Conservation (phyloP, 1,140 invertebrate genomes). For the Holotrichia oblita region DNA sequence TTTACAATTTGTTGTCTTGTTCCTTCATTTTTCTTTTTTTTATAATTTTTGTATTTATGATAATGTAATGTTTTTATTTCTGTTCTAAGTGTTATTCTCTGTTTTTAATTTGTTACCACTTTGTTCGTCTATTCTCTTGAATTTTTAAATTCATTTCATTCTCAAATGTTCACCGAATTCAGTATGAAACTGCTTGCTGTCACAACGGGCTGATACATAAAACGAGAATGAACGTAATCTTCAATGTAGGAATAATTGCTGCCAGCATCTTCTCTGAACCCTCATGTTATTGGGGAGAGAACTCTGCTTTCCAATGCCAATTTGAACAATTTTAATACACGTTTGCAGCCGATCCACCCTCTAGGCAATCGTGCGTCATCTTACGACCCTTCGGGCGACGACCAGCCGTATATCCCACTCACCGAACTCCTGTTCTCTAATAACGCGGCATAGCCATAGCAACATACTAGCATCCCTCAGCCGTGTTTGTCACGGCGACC, state of each 20-base stretch:
- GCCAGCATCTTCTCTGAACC: conserved; percentile 7
- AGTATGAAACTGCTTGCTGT: too few species aligned
- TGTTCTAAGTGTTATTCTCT: neutral
- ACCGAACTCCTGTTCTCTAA: neutral
- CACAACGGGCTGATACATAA: too few species aligned
- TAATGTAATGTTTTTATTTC: too few species aligned
- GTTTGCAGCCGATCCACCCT: neutral
- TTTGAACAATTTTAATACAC: conserved; percentile 32
- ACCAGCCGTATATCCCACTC: neutral
- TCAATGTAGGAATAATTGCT: conserved; percentile 18
- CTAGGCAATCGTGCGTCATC: conserved; percentile 6
- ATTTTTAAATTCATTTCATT: too few species aligned
- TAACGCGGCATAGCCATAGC: conserved; percentile 3
- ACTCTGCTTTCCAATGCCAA: conserved; percentile 7
- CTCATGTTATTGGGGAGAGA: neutral
- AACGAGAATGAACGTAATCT: neutral
- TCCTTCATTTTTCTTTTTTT: too few species aligned
- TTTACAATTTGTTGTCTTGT: too few species aligned
- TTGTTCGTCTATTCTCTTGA: neutral
- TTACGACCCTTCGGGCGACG: neutral
- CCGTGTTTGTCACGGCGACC: conserved; percentile 26
- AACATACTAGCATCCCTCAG: conserved; percentile 3
- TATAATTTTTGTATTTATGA: too few species aligned
- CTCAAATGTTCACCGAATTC: too few species aligned
- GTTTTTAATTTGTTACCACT: too few species aligned